Percentiles rank a stretch among this genome's conserved stretches.
phyloP scores from a whole-genome alignment of 2,797 vertebrate species.

The Eulemur coronatus region DNA sequence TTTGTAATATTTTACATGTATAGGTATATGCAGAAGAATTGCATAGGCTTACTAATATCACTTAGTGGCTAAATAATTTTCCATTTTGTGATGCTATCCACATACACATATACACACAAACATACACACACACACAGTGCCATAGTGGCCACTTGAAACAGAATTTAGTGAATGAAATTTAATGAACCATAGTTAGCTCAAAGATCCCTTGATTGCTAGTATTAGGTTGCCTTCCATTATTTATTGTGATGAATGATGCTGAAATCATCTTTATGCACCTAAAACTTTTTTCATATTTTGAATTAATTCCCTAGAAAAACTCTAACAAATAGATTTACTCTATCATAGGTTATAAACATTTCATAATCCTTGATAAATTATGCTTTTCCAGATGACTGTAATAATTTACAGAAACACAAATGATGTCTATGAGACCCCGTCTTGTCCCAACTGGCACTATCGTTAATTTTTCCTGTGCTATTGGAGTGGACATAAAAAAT shows the following conservation, averaged over 20 bases:
- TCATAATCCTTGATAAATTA: background rate
- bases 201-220: too few species aligned
- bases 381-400: background rate
- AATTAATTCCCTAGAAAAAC: background rate
- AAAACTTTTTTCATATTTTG: background rate
- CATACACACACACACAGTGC: background rate
- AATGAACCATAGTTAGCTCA: background rate
- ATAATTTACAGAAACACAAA: background rate
- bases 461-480: background rate
- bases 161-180: background rate
- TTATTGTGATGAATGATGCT: background rate
- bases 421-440: background rate
- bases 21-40: background rate
- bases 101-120: background rate
- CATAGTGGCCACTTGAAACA: background rate
- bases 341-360: background rate
- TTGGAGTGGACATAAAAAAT: background rate
- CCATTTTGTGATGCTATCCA: background rate
- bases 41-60: background rate
- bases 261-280: background rate
- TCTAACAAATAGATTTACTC: background rate
- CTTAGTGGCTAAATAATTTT: background rate
- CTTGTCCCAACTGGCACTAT: background rate
- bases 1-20: background rate
- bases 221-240: background rate